Conservation (phyloP, 2,797 vertebrate species). For the Margarornis squamiger region DNA sequence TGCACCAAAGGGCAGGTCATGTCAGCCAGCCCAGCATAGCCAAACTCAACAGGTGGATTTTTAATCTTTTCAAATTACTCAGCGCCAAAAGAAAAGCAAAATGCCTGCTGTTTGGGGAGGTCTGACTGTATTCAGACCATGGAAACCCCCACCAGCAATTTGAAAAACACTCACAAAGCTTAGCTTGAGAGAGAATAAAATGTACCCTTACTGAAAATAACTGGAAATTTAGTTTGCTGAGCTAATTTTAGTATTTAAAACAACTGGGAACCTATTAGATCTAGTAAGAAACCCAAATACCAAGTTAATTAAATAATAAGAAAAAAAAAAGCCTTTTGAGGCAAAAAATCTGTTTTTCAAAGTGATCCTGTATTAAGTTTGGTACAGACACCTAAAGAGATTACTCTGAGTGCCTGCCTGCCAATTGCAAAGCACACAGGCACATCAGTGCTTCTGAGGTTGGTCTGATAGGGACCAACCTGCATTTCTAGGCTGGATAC, state of each 20-base stretch:
- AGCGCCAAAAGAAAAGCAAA: not conserved
- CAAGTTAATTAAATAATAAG: not conserved
- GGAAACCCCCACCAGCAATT: not conserved
- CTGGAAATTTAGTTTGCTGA: not conserved
- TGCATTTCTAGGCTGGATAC: not conserved
- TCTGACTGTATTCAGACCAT: not conserved
- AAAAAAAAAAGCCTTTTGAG: not conserved
- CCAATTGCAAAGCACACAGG: not conserved
- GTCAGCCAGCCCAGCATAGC: not conserved
- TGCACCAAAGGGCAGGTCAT: fast-evolving
- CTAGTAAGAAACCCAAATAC: not conserved
- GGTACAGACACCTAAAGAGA: not conserved
- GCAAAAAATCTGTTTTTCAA: not conserved
- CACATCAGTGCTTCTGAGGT: not conserved
- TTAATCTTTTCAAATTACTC: not conserved
- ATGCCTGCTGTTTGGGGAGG: not conserved
- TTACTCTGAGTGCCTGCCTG: not conserved
- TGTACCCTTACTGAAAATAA: not conserved
- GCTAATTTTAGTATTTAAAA: not conserved
- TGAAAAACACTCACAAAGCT: not conserved
- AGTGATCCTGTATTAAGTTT: not conserved
- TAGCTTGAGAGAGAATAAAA: not conserved
- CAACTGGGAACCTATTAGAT: not conserved
- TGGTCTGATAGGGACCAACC: not conserved
- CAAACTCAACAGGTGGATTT: not conserved